Evolutionary conservation across 2,888 invertebrate genomes (phyloP), one percentile per base, ranked within the genome.

Genomic region (Phytoseiulus persimilis): DNA sequence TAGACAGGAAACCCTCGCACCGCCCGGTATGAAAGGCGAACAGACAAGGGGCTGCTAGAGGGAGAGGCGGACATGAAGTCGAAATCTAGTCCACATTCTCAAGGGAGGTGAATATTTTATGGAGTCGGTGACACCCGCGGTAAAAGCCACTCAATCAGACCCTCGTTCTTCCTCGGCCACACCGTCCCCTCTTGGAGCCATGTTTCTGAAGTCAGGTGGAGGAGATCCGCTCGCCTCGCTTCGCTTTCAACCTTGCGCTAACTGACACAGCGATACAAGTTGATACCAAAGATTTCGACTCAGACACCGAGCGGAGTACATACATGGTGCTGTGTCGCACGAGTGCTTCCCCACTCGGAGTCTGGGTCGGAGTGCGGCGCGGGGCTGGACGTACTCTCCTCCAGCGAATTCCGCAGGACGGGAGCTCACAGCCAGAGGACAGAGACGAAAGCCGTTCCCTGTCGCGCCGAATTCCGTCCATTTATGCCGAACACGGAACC

Each of bases 61-160:
- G 65, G 65, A 39, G 39, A 39, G 39, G 3, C 39, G 39, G 39
- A 65, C 65, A 65, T 65, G 65, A 65, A 65, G 65, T 28, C 65
- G 65, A 65, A 65, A 65, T 65, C 65, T 65, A 65, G 65, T 65
- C 65, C 65, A 65, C 65, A 65, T 65, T 65, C 65, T 65, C 65
- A 65, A 65, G 65, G 65, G 65, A 65, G 65, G 18, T 65, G 65
- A 65, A 65, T 65, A 65, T 65, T 65, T 65, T 65, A 65, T 65
- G 65, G 65, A 65, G 65, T 65, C 65, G 65, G 65, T 65, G 65
- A 65, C 65, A 65, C 65, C 65, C 65, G 65, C 65, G 65, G 65
- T 65, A 65, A 65, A 65, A 65, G 65, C 65, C 65, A 65, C 65
- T 65, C 65, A 65, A 65, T 65, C 65, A 65, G 65, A 65, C 65